These are phyloP conservation scores for Drosophila anomelani DNA, from an alignment of 2,888 invertebrate genomes.

Conservation along the genomic window DNA sequence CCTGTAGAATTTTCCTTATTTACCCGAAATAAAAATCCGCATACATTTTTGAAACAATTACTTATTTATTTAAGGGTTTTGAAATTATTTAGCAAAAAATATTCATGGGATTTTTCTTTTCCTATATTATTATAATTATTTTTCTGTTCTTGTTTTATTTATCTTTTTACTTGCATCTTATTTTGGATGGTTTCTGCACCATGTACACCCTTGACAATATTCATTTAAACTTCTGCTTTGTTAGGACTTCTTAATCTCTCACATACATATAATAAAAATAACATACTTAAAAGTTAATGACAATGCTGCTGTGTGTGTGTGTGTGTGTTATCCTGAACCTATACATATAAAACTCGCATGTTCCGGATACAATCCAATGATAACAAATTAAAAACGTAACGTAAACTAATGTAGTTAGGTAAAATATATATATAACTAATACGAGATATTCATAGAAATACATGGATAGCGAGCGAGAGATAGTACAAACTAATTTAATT, in stretches of 20 bases:
- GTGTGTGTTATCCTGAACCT: constrained; percentile 49
- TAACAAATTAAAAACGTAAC: constrained; percentile 62
- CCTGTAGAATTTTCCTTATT: not conserved
- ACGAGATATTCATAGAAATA: constrained; percentile 38
- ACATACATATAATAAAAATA: constrained; percentile 67
- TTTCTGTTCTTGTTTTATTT: not conserved
- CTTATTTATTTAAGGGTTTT: constrained; percentile 67
- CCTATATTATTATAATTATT: constrained; percentile 4
- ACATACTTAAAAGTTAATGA: constrained; percentile 74
- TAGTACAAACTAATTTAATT: constrained; percentile 28
- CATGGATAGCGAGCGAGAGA: constrained; percentile 10
- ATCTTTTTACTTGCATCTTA: constrained; percentile 13
- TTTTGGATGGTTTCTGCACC: constrained; percentile 24
- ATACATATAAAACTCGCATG: constrained; percentile 64
- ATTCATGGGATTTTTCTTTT: constrained; percentile 44
- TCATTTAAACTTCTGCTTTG: constrained; percentile 19
- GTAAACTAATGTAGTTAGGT: constrained; percentile 47
- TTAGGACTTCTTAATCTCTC: constrained; percentile 13
- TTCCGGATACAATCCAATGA: constrained; percentile 54
- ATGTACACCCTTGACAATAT: constrained; percentile 25
- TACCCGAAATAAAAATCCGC: not conserved
- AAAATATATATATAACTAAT: constrained; percentile 47
- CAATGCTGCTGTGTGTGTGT: constrained; percentile 62
- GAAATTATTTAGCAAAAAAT: constrained; percentile 73
- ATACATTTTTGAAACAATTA: constrained; percentile 70